Evolutionary conservation across 2,797 vertebrate species (phyloP), one percentile per base, ranked within the genome.

Genomic region (Synaphobranchus kaupii): DNA sequence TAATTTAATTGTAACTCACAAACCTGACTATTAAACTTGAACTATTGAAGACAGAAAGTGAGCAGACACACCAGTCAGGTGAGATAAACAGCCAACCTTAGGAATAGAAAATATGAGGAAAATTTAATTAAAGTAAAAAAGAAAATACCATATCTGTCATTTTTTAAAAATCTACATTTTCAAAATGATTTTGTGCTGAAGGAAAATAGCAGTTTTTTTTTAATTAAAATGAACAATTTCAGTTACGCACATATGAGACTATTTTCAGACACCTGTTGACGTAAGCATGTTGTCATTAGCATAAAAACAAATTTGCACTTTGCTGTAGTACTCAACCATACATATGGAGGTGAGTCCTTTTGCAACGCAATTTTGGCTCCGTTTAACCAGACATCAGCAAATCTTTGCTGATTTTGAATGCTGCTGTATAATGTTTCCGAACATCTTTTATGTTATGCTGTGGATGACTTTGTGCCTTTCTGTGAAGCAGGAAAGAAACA

Each of bases 1-100:
- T 83, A 68, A 90, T 87, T 76, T 87, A 71, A 84, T 87, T 89
- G 56, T 54, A 71, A 85, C 73, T 87, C 82, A 83, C 78, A 89
- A 81, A 82, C 68, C 17, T 8, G 76, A 68, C 47, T 83, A 86
- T 86, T 88, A 84, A 89, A 87, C 68, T n/a, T 22, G 66, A 88
- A 81, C 87, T 78, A 87, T 88, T 88, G 80, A 87, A 89, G 88
- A 86, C 50, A 58, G 39, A 87, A 89, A 83, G 34, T 4, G 0
- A 31, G 76, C 82, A 85, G 63, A 47, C 48, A 84, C 17, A 13
- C 85, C 63, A 86, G 44, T 87, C 81, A 71, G 76, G 56, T 22
- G 44, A 82, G 88, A 83, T 87, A 84, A 68, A 56, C 50, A 84
- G 68, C 63, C 56, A 39, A 52, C 86, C 82, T 71, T 82, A 71